Evolutionary conservation across 2,797 vertebrate genomes (phyloP).

Genomic region (Siniperca scherzeri): DNA sequence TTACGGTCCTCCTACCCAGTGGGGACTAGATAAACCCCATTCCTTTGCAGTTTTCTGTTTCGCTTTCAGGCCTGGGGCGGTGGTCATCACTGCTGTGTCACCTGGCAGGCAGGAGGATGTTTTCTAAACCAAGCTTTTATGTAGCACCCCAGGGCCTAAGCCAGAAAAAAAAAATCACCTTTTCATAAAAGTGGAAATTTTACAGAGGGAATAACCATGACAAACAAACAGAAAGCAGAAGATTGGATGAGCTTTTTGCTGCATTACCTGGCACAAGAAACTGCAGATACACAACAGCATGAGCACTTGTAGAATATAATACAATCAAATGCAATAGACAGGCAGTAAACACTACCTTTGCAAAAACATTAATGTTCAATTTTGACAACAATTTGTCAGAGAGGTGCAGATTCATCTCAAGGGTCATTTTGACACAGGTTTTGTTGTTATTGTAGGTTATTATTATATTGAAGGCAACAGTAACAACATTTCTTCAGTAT

Average conservation of each 20-base stretch:
- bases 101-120: conserved; percentile 52
- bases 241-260: neutral
- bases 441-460: neutral
- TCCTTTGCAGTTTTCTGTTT: conserved; percentile 37
- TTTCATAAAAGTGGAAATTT: conserved; percentile 56
- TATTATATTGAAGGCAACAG: neutral
- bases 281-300: neutral
- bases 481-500: neutral
- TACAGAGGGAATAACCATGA: conserved; percentile 40
- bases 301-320: neutral
- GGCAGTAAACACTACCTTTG: neutral
- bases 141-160: conserved; percentile 52
- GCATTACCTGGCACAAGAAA: neutral
- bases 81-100: conserved; percentile 51
- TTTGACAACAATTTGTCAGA: neutral
- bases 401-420: neutral
- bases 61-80: conserved; percentile 30
- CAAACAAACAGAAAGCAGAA: conserved; percentile 36
- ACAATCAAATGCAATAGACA: neutral
- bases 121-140: conserved; percentile 65
- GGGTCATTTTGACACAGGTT: neutral
- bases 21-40: conserved; percentile 30
- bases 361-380: neutral
- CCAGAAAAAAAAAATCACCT: conserved; percentile 9
- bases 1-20: conserved; percentile 39